These are phyloP conservation scores for Parambassis ranga DNA, from an alignment of 2,797 vertebrate species.

Conservation along the genomic window DNA sequence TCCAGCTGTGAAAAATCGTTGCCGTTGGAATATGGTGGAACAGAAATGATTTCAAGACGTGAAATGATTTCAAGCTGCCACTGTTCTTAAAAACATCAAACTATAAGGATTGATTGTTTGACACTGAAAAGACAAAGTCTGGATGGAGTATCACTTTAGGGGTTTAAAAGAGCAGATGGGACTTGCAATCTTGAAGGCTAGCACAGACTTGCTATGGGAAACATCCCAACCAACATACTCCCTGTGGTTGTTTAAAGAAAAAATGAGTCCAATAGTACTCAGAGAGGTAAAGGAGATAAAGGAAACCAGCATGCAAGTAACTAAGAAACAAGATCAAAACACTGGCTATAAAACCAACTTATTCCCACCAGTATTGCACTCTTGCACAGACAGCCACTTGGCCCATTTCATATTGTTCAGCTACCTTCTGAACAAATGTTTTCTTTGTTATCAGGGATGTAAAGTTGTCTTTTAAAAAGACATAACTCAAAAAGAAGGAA, in stretches of 20 bases:
- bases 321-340: slow-evolving; percentile 40
- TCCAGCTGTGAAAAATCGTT: neutral
- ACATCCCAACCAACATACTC: slow-evolving; percentile 7
- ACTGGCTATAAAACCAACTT: slow-evolving; percentile 3
- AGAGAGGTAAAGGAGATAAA: neutral
- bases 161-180: slow-evolving; percentile 23
- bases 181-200: slow-evolving; percentile 23
- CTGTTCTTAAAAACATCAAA: neutral
- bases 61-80: neutral
- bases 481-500: neutral
- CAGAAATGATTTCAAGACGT: neutral
- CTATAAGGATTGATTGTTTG: neutral
- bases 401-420: neutral
- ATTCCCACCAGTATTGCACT: neutral
- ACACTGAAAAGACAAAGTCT: neutral
- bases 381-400: slow-evolving; percentile 12
- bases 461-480: neutral
- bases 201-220: slow-evolving; percentile 29
- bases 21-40: neutral
- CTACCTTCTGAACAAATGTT: neutral
- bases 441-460: neutral
- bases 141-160: neutral
- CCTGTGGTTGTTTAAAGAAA: slow-evolving; percentile 2
- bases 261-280: slow-evolving; percentile 16
- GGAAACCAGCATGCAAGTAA: slow-evolving; percentile 3